Evolutionary conservation across 2,888 invertebrate species (phyloP).

Genomic region (Caradrina clavipalpis): DNA sequence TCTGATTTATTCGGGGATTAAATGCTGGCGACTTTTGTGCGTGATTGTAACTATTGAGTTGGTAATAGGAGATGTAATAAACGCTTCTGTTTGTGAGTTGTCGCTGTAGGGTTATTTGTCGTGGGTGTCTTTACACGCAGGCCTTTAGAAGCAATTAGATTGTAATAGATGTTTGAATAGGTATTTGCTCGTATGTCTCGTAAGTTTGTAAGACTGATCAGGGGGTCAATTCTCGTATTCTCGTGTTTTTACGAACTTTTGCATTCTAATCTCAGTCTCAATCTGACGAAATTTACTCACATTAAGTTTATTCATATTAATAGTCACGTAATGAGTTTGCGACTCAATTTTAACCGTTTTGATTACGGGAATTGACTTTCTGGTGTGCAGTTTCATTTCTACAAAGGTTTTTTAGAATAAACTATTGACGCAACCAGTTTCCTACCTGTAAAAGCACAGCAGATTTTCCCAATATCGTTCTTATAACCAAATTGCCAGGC

Average conservation of each 20-base stretch:
- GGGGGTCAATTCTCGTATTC: too few relatives aligned
- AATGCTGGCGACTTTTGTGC: conserved; percentile 50
- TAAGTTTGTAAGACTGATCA: neutral
- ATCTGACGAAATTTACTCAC: too few relatives aligned
- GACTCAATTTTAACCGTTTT: too few relatives aligned
- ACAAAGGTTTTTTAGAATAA: neutral
- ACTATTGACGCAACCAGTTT: neutral
- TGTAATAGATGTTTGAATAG: too few relatives aligned
- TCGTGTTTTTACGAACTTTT: too few relatives aligned
- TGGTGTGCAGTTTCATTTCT: neutral
- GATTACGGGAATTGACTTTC: neutral
- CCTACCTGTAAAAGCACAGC: too few relatives aligned
- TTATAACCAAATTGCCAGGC: conserved; percentile 22
- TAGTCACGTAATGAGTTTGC: too few relatives aligned
- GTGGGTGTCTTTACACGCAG: conserved; percentile 20
- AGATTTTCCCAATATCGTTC: conserved; percentile 2
- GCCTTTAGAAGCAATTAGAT: neutral
- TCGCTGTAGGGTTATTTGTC: neutral
- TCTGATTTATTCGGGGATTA: conserved; percentile 65
- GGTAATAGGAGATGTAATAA: conserved; percentile 29
- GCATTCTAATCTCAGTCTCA: too few relatives aligned
- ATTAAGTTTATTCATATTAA: too few relatives aligned
- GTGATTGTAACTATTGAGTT: conserved; percentile 31
- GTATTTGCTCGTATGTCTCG: too few relatives aligned
- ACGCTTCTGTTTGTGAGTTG: conserved; percentile 30